A percentile compares a stretch with the other conserved stretches of the same genome.
Evolutionary conservation across 1,140 invertebrate species (phyloP).

Genomic region (Dufourea novaeangliae): DNA sequence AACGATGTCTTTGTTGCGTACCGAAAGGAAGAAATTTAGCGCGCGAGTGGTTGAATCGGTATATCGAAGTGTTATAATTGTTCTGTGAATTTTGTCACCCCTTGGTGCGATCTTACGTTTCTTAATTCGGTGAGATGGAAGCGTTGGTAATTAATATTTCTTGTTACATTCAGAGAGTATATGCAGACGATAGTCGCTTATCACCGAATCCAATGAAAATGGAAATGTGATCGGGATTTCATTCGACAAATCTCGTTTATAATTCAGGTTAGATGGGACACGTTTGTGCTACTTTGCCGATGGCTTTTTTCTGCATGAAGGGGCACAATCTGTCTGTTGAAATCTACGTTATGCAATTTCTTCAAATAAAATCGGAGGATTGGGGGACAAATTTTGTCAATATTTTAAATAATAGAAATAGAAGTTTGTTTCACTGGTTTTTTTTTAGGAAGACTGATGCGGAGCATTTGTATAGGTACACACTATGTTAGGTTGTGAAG

Average conservation of each 20-base stretch:
- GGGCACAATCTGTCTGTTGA: too few species aligned
- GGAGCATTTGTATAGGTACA: too few species aligned
- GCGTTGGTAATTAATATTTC: neutral
- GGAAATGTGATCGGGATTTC: slow-evolving; percentile 18
- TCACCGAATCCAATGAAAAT: slow-evolving; percentile 6
- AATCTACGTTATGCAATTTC: too few species aligned
- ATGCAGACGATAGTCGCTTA: too few species aligned
- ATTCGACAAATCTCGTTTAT: neutral
- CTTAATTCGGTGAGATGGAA: neutral
- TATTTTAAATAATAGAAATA: too few species aligned
- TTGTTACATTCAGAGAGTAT: neutral
- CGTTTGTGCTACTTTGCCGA: neutral
- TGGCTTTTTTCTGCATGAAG: too few species aligned
- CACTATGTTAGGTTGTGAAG: too few species aligned
- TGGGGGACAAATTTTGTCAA: too few species aligned
- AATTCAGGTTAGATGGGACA: neutral
- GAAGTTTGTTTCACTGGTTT: too few species aligned
- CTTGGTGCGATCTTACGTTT: neutral
- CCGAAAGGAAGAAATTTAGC: neutral
- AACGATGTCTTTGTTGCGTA: neutral
- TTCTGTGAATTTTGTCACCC: neutral
- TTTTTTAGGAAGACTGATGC: too few species aligned
- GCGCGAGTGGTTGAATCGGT: neutral
- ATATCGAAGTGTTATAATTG: neutral
- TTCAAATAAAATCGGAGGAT: too few species aligned